Percentiles rank a stretch among this genome's conserved stretches.
Conservation (phyloP, 2,888 invertebrate genomes). For the Dendrolimus pini region DNA sequence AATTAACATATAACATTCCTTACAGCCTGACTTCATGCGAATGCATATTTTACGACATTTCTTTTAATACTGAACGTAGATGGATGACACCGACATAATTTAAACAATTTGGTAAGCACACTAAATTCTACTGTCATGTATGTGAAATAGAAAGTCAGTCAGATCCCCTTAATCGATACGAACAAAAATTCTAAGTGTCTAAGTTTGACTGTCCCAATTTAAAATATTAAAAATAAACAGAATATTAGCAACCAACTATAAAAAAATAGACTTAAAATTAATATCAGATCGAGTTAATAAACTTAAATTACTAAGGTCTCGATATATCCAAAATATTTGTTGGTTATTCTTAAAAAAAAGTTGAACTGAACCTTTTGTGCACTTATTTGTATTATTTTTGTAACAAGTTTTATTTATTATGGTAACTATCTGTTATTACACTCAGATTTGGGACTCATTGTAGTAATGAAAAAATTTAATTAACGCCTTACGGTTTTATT, state of each 20-base stretch:
- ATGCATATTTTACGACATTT: too few relatives aligned
- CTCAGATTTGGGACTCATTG: conserved; percentile 2
- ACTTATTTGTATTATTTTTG: conserved; percentile 22
- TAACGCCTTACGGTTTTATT: too few relatives aligned
- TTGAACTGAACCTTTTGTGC: conserved; percentile 53
- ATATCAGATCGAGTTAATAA: conserved; percentile 41
- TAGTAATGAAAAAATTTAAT: not conserved
- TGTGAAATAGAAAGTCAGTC: too few relatives aligned
- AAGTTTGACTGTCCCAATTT: not conserved
- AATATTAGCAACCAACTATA: conserved; percentile 19
- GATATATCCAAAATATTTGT: conserved; percentile 9
- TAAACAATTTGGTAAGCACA: too few relatives aligned
- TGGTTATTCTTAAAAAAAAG: conserved; percentile 27
- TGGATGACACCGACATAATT: too few relatives aligned
- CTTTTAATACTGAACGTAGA: too few relatives aligned
- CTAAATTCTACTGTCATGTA: too few relatives aligned
- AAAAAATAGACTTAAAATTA: conserved; percentile 18
- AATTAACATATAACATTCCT: too few relatives aligned
- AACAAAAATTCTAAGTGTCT: too few relatives aligned
- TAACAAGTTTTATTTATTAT: conserved; percentile 28
- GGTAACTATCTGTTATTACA: conserved; percentile 35
- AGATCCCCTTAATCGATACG: too few relatives aligned
- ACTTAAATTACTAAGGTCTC: conserved; percentile 25
- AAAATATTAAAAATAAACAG: conserved; percentile 1
- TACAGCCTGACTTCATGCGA: too few relatives aligned